phyloP scores from a whole-genome alignment of 2,113 vertebrate genomes.

The Pao palembangensis region DNA sequence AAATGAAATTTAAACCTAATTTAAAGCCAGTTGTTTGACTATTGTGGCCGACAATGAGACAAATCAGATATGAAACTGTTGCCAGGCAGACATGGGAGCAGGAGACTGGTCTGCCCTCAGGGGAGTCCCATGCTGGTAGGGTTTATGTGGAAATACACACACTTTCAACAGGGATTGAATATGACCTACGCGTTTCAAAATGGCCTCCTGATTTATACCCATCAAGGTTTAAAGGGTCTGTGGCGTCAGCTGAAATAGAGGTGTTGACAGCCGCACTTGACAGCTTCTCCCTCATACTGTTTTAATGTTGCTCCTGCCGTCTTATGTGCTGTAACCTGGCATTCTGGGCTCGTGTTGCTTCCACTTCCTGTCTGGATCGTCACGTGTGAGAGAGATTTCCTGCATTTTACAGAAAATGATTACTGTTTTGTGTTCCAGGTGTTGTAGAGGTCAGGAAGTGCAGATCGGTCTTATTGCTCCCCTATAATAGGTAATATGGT shows the following conservation, averaged over 20 bases:
- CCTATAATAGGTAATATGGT: not conserved
- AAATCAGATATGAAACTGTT: constrained; percentile 26
- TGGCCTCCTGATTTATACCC: constrained; percentile 75
- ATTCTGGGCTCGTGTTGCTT: not conserved
- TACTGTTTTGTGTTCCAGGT: too few relatives aligned
- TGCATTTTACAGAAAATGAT: constrained; percentile 2
- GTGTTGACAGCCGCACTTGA: constrained; percentile 76
- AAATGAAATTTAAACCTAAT: not conserved
- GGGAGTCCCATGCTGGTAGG: constrained; percentile 69
- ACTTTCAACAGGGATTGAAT: constrained; percentile 69
- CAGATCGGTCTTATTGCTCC: not conserved
- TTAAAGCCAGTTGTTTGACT: constrained; percentile 6
- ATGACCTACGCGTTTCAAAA: constrained; percentile 77
- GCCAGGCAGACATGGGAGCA: constrained; percentile 40
- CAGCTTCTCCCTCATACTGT: constrained; percentile 68
- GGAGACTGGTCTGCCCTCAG: constrained; percentile 35
- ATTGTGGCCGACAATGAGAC: constrained; percentile 8
- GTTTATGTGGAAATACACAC: constrained; percentile 63
- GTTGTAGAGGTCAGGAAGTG: not conserved
- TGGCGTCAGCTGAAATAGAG: constrained; percentile 72
- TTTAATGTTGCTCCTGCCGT: constrained; percentile 53
- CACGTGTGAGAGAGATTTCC: not conserved
- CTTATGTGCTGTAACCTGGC: constrained; percentile 21
- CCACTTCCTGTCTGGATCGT: constrained; percentile 5
- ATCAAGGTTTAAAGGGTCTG: constrained; percentile 71